These are phyloP conservation scores for Enteromius fasciolatus DNA, from an alignment of 2,797 vertebrate genomes.

Conservation along the genomic window DNA sequence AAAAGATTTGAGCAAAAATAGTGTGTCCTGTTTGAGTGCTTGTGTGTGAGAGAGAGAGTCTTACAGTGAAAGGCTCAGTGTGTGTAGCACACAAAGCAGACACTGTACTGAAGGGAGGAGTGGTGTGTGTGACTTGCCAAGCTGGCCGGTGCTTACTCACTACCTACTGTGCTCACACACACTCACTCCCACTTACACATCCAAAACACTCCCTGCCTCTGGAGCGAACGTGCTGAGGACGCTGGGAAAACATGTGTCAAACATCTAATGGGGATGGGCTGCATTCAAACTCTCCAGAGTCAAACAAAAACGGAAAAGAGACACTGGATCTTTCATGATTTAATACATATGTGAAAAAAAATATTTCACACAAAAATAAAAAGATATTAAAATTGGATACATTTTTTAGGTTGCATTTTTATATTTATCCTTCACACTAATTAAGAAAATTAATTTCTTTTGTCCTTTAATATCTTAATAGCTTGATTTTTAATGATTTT, in stretches of 20 bases:
- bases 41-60: constrained; percentile 26
- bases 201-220: constrained; percentile 53
- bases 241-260: constrained; percentile 11
- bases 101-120: constrained; percentile 72
- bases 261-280: not conserved
- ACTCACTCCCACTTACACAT: constrained; percentile 47
- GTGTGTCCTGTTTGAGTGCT: constrained; percentile 15
- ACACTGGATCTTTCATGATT: not conserved
- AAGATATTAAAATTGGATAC: not conserved
- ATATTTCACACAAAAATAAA: not conserved
- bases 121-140: constrained; percentile 66
- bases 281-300: not conserved
- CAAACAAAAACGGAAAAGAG: not conserved
- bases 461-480: not conserved
- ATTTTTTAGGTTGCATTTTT: not conserved
- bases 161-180: constrained; percentile 43
- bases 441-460: not conserved
- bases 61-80: constrained; percentile 67
- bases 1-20: constrained; percentile 12
- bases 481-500: not conserved
- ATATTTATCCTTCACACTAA: not conserved
- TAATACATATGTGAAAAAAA: not conserved
- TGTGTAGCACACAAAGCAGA: constrained; percentile 76
- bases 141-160: constrained; percentile 58
- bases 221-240: constrained; percentile 8